These are phyloP conservation scores for Machimus rusticus DNA, from an alignment of 2,888 invertebrate species.

Conservation along the genomic window DNA sequence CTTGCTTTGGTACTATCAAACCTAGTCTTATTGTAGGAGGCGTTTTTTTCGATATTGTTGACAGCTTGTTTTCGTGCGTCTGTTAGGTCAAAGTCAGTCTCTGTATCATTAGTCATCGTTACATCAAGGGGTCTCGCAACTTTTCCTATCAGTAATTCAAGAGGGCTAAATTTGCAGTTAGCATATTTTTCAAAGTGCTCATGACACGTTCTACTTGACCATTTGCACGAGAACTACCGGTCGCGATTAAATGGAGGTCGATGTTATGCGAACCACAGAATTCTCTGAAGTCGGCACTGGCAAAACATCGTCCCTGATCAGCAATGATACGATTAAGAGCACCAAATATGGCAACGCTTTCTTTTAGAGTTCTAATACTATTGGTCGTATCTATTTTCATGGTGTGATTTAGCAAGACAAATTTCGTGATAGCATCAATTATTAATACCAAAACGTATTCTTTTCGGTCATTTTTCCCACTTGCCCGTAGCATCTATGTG, in stretches of 20 bases:
- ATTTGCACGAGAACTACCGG: no score
- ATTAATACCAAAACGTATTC: neutral
- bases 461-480: neutral
- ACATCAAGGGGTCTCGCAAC: neutral
- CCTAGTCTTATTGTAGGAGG: neutral
- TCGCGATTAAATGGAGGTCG: neutral
- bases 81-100: neutral
- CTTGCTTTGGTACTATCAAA: neutral
- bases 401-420: neutral
- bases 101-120: neutral
- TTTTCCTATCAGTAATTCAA: neutral
- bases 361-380: neutral
- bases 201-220: neutral
- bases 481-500: neutral
- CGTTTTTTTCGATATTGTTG: neutral
- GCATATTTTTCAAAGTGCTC: neutral
- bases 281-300: neutral
- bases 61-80: neutral
- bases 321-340: neutral
- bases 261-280: neutral
- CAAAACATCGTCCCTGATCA: neutral
- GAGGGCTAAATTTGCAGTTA: neutral
- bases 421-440: constrained; percentile 9
- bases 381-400: neutral
- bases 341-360: neutral